Conservation (phyloP, 2,113 vertebrate genomes). For the Bubo blakistoni region DNA sequence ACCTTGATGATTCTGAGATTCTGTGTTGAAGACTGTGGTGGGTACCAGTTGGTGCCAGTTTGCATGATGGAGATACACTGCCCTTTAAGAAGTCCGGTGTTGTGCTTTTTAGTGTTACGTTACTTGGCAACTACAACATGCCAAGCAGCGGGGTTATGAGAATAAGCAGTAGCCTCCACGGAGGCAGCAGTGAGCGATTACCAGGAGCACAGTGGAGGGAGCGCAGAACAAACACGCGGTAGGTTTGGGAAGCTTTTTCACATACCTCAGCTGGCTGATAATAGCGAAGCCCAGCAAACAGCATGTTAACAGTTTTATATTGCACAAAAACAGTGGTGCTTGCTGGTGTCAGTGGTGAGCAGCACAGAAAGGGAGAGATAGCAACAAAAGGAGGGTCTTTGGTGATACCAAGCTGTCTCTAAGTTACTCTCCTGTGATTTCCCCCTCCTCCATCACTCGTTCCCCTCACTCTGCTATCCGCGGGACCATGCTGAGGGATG, state of each 20-base stretch:
- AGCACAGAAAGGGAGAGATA: neutral
- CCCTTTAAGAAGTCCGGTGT: neutral
- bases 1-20: neutral
- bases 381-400: neutral
- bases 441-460: neutral
- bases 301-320: fast-evolving
- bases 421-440: neutral
- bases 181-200: neutral
- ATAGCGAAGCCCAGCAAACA: neutral
- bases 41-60: neutral
- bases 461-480: neutral
- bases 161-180: neutral
- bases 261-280: neutral
- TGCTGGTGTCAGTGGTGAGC: neutral
- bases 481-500: neutral
- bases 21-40: no score
- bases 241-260: neutral
- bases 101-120: neutral
- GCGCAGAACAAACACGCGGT: neutral
- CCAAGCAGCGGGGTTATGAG: neutral
- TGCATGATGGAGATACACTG: neutral
- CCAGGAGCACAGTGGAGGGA: fast-evolving
- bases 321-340: neutral
- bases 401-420: neutral
- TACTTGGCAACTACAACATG: neutral